Base-by-base conservation (phyloP, 2,888 invertebrate genomes). In the Acrocyrtus sp. region DNA sequence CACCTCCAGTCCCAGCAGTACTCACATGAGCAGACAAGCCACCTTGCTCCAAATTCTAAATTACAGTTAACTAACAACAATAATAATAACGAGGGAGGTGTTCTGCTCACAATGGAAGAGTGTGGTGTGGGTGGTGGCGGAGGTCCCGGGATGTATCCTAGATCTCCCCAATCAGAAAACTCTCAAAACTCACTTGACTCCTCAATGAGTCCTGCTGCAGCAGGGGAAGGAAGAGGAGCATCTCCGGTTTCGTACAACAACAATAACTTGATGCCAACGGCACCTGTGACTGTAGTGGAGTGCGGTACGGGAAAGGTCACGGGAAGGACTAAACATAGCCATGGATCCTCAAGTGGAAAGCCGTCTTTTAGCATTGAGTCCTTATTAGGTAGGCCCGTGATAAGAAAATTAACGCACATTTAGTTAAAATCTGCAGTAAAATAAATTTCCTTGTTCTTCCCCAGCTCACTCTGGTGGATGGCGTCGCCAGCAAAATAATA, bases 311-410 rank as follows among this genome's bases (percentile, higher is more conserved):
- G 12, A 61, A 67, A 22, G 21, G 51, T 8, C n/a, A 48, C 62
- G 21, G 65, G 62, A 67, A 48, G 62, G 68, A 12, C 50, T 21
- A 26, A 62, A 51, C 58, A 89, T 90, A 47, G 92, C 91, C 45
- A n/a, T 8, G 19, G 3, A 12, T 17, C 41, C 3, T 8, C 21
- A 1, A 34, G 21, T 8, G 22, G 6, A 6, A 69, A 62, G 21
- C 43, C 68, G 82, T 92, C 93, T 5, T 95, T 95, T 82, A 94
- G 94, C 24, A 95, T 95, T 81, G 94, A 94, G 77, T 93, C 94
- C 76, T 94, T 94, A 82, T 88, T 95, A 81, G 94, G 94, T 69
- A 68, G 0, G 84, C 93, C 77, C 90, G 77, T 29, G 48, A 51
- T 53, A n/a, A n/a, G 72, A 63, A n/a, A 56, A 41, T 21, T 4